Conservation (phyloP, 2,113 vertebrate species). For the Heterochromis multidens region DNA sequence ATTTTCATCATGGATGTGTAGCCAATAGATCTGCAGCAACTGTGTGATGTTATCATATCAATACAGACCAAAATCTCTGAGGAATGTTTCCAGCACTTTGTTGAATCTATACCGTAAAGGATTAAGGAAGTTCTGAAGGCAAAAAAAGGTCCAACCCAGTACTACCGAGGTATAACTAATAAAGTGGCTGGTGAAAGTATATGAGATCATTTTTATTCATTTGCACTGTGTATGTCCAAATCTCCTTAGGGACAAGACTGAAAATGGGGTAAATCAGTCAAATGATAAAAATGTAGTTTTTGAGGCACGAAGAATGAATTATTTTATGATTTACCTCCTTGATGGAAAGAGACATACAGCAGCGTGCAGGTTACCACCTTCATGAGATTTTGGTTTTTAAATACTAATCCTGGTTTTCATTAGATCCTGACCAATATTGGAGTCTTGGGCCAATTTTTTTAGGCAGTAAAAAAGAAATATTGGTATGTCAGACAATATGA, state of each 20-base stretch:
- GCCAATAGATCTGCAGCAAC: background rate
- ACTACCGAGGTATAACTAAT: fast-evolving
- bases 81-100: background rate
- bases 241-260: background rate
- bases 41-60: background rate
- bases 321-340: background rate
- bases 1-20: fast-evolving
- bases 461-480: too few species aligned
- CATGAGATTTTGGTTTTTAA: too few species aligned
- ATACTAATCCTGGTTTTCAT: too few species aligned
- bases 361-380: too few species aligned
- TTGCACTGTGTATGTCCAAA: background rate
- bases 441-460: too few species aligned
- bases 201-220: background rate
- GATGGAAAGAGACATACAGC: background rate
- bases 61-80: fast-evolving
- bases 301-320: background rate
- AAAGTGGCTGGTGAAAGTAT: fast-evolving
- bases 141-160: background rate
- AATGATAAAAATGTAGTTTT: background rate
- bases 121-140: background rate
- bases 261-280: fast-evolving
- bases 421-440: too few species aligned
- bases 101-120: background rate
- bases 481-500: too few species aligned